Conservation (phyloP, 92 coral and sea anemone genomes). For the Metridium senile region DNA sequence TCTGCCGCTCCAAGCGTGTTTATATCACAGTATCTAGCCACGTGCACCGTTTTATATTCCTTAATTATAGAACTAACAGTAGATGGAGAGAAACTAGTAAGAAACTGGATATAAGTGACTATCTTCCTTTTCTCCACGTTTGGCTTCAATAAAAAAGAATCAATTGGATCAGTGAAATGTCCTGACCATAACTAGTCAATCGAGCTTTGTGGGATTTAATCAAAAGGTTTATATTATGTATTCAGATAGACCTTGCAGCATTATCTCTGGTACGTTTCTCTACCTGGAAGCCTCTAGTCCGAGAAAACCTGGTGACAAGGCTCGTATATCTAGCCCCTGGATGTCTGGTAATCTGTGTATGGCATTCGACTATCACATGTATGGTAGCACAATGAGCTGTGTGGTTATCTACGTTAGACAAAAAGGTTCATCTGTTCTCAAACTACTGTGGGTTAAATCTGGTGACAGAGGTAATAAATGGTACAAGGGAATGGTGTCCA, state of each 20-base stretch:
- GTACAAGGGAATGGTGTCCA: slow-evolving; percentile 10
- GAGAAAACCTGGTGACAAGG: slow-evolving; percentile 33
- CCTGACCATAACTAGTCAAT: not conserved
- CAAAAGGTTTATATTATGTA: not conserved
- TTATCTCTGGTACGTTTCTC: slow-evolving; percentile 6
- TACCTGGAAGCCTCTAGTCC: slow-evolving; percentile 40
- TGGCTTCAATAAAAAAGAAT: too few relatives aligned
- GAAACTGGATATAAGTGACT: too few relatives aligned
- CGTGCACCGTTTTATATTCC: too few relatives aligned
- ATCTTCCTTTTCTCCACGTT: too few relatives aligned
- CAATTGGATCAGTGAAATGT: too few relatives aligned
- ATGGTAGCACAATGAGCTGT: slow-evolving; percentile 37
- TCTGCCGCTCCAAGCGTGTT: too few relatives aligned
- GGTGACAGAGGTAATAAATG: slow-evolving; percentile 36
- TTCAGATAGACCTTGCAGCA: not conserved
- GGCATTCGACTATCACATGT: slow-evolving; percentile 44
- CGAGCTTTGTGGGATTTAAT: not conserved
- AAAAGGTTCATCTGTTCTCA: slow-evolving; percentile 4
- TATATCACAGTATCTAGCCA: too few relatives aligned
- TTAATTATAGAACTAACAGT: too few relatives aligned
- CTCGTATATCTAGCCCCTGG: slow-evolving; percentile 37
- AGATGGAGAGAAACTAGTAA: too few relatives aligned
- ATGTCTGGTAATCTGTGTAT: slow-evolving; percentile 34
- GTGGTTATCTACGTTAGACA: slow-evolving; percentile 36
- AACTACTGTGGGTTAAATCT: slow-evolving; percentile 39